Conservation (phyloP, 2,888 invertebrate genomes). For the Drosophila phalerata region DNA sequence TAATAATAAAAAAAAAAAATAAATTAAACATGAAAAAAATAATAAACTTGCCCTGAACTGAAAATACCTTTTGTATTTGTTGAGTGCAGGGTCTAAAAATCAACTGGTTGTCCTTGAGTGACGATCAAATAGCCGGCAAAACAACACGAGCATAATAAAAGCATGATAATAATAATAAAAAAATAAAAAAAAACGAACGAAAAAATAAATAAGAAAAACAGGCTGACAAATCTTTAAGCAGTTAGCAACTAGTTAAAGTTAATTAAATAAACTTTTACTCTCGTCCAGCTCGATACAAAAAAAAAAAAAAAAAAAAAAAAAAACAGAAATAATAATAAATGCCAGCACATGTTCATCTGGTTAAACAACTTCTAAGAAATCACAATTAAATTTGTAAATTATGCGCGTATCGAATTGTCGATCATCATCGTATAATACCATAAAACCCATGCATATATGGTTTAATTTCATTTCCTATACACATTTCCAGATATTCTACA, state of each 20-base stretch:
- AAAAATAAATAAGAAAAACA: constrained; percentile 6
- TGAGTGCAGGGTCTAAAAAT: constrained; percentile 8
- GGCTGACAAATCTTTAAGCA: constrained; percentile 28
- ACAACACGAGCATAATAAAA: constrained; percentile 49
- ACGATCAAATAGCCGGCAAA: constrained; percentile 62
- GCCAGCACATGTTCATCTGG: constrained; percentile 8
- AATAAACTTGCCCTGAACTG: too few relatives aligned
- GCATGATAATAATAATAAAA: constrained; percentile 12
- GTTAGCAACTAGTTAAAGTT: constrained; percentile 71
- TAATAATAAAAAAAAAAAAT: too few relatives aligned
- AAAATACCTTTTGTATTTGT: background rate
- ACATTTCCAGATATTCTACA: too few relatives aligned
- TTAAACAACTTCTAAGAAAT: constrained; percentile 18
- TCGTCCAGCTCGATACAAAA: constrained; percentile 24
- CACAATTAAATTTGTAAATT: constrained; percentile 18
- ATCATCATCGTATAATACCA: background rate
- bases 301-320: background rate
- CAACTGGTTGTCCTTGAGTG: constrained; percentile 73
- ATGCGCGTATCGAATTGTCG: constrained; percentile 20
- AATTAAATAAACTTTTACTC: constrained; percentile 69
- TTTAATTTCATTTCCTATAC: too few relatives aligned
- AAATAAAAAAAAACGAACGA: constrained; percentile 6
- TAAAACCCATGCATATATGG: background rate
- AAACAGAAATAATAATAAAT: background rate
- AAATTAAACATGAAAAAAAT: too few relatives aligned